phyloP scores from a whole-genome alignment of 2,113 vertebrate species.

The Excalfactoria chinensis region DNA sequence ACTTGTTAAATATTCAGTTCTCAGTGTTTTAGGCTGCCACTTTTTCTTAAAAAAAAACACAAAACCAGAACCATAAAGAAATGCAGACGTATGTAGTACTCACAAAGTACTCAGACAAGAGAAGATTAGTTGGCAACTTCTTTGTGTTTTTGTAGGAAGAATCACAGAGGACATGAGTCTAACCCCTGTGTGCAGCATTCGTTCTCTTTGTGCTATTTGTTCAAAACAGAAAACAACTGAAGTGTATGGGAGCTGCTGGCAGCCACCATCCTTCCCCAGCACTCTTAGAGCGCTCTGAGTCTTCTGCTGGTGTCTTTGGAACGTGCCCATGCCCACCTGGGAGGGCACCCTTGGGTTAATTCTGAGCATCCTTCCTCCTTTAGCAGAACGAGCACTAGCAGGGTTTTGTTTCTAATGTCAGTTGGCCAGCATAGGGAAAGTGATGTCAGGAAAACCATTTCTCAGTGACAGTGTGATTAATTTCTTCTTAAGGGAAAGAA shows the following conservation, averaged over 20 bases:
- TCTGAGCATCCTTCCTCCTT: neutral
- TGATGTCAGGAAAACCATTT: slow-evolving; percentile 37
- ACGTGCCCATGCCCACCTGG: rapidly evolving
- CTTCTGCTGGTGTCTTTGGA: neutral
- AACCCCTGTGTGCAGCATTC: neutral
- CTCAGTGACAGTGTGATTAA: slow-evolving; percentile 60
- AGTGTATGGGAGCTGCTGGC: neutral
- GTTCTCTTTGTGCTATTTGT: neutral
- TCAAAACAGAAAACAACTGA: neutral
- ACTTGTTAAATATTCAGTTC: neutral
- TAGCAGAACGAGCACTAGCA: slow-evolving; percentile 8
- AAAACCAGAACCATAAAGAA: neutral
- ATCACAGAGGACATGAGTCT: rapidly evolving
- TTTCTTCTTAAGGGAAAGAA: slow-evolving; percentile 3
- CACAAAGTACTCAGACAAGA: neutral
- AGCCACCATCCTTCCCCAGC: neutral
- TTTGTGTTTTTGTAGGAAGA: neutral
- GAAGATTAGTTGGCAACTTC: neutral
- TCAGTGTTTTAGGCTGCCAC: neutral
- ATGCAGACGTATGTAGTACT: neutral
- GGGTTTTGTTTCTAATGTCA: slow-evolving; percentile 35
- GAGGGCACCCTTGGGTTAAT: neutral
- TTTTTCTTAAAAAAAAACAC: neutral
- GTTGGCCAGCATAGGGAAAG: neutral
- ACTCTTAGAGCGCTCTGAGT: neutral